Percentiles rank a stretch among this genome's conserved stretches.
Conservation (phyloP, 2,888 invertebrate genomes). For the Drosophila paucipuncta region DNA sequence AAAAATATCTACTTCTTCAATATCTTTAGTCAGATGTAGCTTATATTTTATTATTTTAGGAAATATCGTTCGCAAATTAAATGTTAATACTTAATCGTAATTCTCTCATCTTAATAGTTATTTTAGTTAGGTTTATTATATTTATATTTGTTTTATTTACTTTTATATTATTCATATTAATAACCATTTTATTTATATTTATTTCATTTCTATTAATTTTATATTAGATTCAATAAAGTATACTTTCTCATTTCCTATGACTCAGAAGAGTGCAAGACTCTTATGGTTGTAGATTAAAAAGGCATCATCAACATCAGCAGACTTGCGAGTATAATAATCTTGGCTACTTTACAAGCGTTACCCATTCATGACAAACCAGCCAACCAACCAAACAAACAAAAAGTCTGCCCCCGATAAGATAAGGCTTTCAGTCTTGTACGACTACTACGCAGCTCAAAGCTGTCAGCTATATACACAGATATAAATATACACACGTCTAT, state of each 20-base stretch:
- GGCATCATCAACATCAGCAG: slow-evolving; percentile 48
- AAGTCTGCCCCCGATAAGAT: slow-evolving; percentile 44
- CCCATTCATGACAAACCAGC: slow-evolving; percentile 50
- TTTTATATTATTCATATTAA: not conserved
- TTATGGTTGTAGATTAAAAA: slow-evolving; percentile 35
- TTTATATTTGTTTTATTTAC: not conserved
- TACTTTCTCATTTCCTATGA: slow-evolving; percentile 27
- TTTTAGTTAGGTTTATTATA: not conserved
- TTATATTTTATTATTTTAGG: not conserved
- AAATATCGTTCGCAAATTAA: not conserved
- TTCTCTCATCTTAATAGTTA: not conserved
- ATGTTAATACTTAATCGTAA: not conserved
- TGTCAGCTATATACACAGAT: slow-evolving; percentile 1
- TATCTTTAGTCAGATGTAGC: not conserved
- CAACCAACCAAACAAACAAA: slow-evolving; percentile 20
- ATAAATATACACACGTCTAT: slow-evolving; percentile 2
- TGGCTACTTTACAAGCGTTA: slow-evolving; percentile 51
- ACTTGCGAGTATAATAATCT: slow-evolving; percentile 35
- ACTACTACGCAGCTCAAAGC: slow-evolving; percentile 3
- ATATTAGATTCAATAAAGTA: not conserved
- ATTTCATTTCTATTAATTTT: not conserved
- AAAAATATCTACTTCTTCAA: not conserved
- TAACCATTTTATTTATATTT: not conserved
- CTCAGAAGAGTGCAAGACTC: slow-evolving; percentile 20
- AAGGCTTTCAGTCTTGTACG: slow-evolving; percentile 20